Base-by-base conservation (phyloP, 2,113 vertebrate genomes). In the Platichthys stellatus region DNA sequence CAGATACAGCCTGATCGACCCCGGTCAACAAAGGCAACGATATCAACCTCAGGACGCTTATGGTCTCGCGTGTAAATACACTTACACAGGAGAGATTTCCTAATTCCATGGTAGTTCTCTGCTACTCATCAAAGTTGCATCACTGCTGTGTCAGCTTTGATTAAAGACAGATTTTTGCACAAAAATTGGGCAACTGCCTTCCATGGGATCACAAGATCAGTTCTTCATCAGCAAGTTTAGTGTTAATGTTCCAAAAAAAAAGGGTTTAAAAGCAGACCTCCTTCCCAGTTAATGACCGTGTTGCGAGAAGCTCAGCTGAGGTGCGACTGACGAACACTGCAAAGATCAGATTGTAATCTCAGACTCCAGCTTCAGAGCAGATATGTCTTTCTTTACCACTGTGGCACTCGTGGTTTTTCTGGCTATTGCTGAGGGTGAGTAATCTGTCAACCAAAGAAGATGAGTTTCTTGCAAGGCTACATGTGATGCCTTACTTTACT, bases 401-500 rank as follows among this genome's bases (percentile, higher is more conserved):
- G 69, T 85, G 49, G 61, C 92, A 14, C 77, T 93, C 35, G 38
- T 96, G 4, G 5, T 93, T 38, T 82, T 86, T n/a, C 54, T 74
- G 0, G 1, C 67, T 13, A 28, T 93, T 24, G 73, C 87, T 5
- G 68, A 93, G 92, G 95, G 96, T 97, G 90, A 93, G 83, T 17
- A 17, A 66, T 45, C 18, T 45, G 10, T 28, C 31, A 6, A 6
- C 21, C 15, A 26, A 58, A 17, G 3, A 61, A 28, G 1, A 59
- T 7, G 31, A 7, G 6, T 31, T 31, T 31, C 20, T n/a, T 56
- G 51, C 31, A n/a, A n/a, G 17, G 17, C 15, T 56, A 9, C 5
- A 0, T 13, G 43, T 53, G 21, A 57, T 5, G 5, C 23, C 2
- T 49, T 4, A 6, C 9, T 69, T 49, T 43, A 3, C 69, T 49